Evolutionary conservation across 2,888 invertebrate species (phyloP).

Genomic region (Laspeyria flexula): DNA sequence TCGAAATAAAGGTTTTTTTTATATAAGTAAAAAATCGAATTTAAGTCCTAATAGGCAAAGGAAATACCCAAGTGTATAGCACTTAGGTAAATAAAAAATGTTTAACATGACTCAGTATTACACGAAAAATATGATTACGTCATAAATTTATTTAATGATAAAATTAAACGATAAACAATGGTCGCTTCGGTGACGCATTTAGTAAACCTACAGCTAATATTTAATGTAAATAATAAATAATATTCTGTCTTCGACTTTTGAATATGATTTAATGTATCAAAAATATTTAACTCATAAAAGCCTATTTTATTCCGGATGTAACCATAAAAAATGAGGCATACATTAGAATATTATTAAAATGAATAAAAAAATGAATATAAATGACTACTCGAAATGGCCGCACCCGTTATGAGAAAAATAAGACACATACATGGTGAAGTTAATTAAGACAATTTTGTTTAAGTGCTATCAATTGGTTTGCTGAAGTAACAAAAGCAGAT

Average conservation of each 20-base stretch:
- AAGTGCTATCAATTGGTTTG: not conserved
- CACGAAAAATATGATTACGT: conserved; percentile 35
- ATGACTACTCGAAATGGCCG: too few relatives aligned
- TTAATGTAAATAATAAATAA: not conserved
- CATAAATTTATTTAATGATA: conserved; percentile 62
- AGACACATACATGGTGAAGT: not conserved
- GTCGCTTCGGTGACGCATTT: conserved; percentile 23
- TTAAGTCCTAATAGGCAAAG: conserved; percentile 22
- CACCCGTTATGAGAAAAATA: not conserved
- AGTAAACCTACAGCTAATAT: not conserved
- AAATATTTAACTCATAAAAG: too few relatives aligned
- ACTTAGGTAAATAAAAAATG: conserved; percentile 37
- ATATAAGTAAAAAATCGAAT: conserved; percentile 10
- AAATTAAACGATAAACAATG: conserved; percentile 58
- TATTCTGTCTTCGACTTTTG: not conserved
- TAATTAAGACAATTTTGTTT: not conserved
- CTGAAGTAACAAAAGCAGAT: not conserved
- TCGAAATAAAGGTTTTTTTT: conserved; percentile 24
- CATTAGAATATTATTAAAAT: too few relatives aligned
- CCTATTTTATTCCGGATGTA: too few relatives aligned
- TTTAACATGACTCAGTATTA: conserved; percentile 39
- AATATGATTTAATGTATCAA: not conserved
- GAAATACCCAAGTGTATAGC: conserved; percentile 31
- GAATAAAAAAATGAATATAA: too few relatives aligned
- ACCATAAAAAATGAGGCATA: too few relatives aligned